Evolutionary conservation across 2,113 vertebrate species (phyloP), one percentile per base, ranked within the genome.

Genomic region (Rhabdornis inornatus): DNA sequence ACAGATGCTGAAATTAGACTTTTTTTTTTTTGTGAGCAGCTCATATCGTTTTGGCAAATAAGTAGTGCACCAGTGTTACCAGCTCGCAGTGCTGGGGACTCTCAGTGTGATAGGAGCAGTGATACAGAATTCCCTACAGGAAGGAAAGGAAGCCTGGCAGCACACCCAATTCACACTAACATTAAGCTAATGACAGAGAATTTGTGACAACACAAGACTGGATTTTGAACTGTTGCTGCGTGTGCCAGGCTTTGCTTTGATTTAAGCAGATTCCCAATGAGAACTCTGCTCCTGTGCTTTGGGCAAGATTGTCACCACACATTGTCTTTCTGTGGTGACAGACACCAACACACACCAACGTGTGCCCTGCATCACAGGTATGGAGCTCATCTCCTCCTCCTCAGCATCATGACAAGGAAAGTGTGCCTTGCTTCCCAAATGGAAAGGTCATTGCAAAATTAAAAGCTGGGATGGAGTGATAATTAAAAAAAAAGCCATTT

Each of bases 1-100:
- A 95, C 97, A 97, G 96, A 92, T 95, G 91, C 55, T 80, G 89
- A 90, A 94, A 78, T 71, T 7, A 72, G 91, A 93, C 74, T 53
- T 44, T 37, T 92, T 17, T 92, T 17, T 19, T 53, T 90, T 20
- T 33, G 77, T 52, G 91, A 87, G 42, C 53, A 57, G 87, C 69
- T 81, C n/a, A 15, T 31, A 49, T 84, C 42, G 0, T 72, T 87
- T 68, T 87, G 87, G 69, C 92, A 77, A 44, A 60, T 25, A 44
- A 92, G 76, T 2, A 69, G 2, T 25, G 68, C 9, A 8, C 63
- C 27, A 75, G 68, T 33, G 59, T 24, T 70, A 81, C 44, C 79
- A 64, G 89, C 52, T 89, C 86, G 64, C 59, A 39, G 42, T 61
- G 70, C 91, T 10, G 15, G 35, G 42, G 37, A 90, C 86, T 72